Evolutionary conservation across 2,797 vertebrate species (phyloP).

Genomic region (Myripristis murdjan): DNA sequence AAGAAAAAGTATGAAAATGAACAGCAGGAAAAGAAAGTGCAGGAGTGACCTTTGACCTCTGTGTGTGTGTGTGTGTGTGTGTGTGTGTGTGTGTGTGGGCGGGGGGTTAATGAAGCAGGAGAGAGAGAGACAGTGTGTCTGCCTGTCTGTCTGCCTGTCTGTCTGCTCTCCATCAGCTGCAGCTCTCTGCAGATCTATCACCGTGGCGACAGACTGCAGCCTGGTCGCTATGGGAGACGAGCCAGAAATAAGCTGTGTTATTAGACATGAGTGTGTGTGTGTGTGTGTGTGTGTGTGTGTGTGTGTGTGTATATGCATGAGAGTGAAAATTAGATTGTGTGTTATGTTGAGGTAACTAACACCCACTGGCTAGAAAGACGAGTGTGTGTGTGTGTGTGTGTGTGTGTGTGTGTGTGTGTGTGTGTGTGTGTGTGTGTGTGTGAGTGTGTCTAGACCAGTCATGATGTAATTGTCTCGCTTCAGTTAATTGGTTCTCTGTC

Average conservation of each 20-base stretch:
- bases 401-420: slow-evolving; percentile 6
- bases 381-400: not conserved
- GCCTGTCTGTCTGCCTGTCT: too few species aligned
- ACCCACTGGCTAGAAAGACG: too few species aligned
- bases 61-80: too few species aligned
- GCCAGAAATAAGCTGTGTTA: slow-evolving; percentile 46
- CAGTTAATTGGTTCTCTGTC: not conserved
- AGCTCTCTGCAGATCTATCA: slow-evolving; percentile 31
- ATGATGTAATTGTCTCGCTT: slow-evolving; percentile 17
- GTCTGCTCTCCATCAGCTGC: slow-evolving; percentile 38
- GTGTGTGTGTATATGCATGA: not conserved
- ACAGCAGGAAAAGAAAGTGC: too few species aligned
- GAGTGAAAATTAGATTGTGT: not conserved
- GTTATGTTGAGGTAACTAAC: too few species aligned
- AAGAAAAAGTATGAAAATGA: too few species aligned
- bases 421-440: slow-evolving; percentile 9
- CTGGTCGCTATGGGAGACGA: slow-evolving; percentile 57
- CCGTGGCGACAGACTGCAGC: slow-evolving; percentile 47
- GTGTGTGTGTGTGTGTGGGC: too few species aligned
- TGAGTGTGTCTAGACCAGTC: not conserved
- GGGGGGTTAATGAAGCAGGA: too few species aligned
- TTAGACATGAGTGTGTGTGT: slow-evolving; percentile 16
- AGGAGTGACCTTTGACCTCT: too few species aligned
- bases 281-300: too few species aligned
- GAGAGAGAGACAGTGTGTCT: too few species aligned